Base-by-base conservation (phyloP, 2,797 vertebrate genomes). In the Anguilla marmorata region DNA sequence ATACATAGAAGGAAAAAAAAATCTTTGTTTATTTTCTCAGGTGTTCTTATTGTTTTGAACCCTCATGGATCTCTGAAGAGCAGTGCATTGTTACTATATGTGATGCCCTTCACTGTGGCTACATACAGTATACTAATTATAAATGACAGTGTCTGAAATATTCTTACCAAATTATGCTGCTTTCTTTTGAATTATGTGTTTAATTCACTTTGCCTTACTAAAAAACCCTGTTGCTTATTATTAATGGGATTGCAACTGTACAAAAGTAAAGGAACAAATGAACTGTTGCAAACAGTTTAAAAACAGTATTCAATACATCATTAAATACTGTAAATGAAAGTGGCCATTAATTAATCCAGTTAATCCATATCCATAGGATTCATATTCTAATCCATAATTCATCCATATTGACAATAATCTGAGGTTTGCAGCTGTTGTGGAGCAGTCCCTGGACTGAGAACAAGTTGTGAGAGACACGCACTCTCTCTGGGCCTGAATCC, bases 391-490 rank as follows among this genome's bases (percentile, higher is more conserved):
- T 41, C 37, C 37, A 41, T 41, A 41, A 41, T 41, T 1, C 37
- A 41, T 41, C 37, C 37, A 41, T 63, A 30, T 45, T 12, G 41
- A 80, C 41, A 52, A 16, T 60, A 82, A 82, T 52, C 63, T 8
- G 45, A 27, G 58, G 86, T 41, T 72, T 50, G n/a, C 88, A 50
- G 58, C 56, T 66, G n/a, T 88, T 37, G 76, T 50, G 16, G 63
- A 50, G 69, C 72, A 56, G 89, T 84, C 83, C 66, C 54, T 76
- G 72, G 50, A 72, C 48, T 72, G 12, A 86, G 88, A 90, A 87
- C 63, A 90, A 88, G 86, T 19, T 37, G 89, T 24, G 11, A 84
- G n/a, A 87, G 45, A 33, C n/a, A 30, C 21, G 27, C 27, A 88
- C 52, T 86, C 72, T 86, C 85, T 0, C 4, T 72, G 30, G 74